phyloP scores from a whole-genome alignment of 1,140 invertebrate genomes.

The Sitodiplosis mosellana region DNA sequence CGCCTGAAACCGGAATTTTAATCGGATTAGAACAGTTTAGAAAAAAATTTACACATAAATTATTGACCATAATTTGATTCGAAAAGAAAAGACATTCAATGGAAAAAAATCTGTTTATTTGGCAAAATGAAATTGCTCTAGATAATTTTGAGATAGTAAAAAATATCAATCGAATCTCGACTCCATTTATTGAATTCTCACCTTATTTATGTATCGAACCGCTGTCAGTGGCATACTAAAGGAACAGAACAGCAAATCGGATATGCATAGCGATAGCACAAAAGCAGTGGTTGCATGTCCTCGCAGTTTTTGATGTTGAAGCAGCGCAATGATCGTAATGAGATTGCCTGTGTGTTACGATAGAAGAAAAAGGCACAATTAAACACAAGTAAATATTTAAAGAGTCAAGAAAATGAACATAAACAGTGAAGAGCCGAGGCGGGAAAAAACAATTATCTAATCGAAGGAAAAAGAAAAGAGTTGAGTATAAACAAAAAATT shows the following conservation, averaged over 20 bases:
- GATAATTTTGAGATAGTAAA: no score
- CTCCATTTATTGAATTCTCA: conserved; percentile 7
- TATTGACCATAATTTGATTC: no score
- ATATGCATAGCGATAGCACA: conserved; percentile 66
- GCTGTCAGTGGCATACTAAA: conserved; percentile 72
- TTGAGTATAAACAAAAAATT: neutral
- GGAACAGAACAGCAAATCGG: conserved; percentile 68
- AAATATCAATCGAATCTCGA: neutral
- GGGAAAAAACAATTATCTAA: neutral
- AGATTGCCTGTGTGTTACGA: conserved; percentile 47
- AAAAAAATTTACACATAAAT: no score
- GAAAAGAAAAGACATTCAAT: no score
- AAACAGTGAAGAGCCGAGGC: neutral
- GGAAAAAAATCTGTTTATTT: no score
- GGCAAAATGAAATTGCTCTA: no score
- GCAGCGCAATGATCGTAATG: conserved; percentile 55
- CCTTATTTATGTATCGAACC: conserved; percentile 57
- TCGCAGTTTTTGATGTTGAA: conserved; percentile 53
- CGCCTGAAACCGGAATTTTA: no score
- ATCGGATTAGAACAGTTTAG: no score
- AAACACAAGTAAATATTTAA: neutral
- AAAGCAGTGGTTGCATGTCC: conserved; percentile 73
- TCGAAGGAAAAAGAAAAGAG: conserved; percentile 2
- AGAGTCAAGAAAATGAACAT: neutral
- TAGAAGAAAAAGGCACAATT: conserved; percentile 1